Conservation (phyloP, 2,888 invertebrate species). For the Watsonalla cultraria region DNA sequence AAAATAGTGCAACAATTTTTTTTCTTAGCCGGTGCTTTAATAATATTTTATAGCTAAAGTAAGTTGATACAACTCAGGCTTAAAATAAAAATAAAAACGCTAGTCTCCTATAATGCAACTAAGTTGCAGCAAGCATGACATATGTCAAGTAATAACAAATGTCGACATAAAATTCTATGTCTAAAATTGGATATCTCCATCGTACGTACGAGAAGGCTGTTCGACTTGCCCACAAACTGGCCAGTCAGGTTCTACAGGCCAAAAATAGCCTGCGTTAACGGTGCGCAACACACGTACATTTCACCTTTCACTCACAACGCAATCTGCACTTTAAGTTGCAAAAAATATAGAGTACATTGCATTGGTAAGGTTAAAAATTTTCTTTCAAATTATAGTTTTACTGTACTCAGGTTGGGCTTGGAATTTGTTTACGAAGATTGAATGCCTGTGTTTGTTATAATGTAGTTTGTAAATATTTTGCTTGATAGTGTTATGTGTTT, state of each 20-base stretch:
- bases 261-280: slow-evolving; percentile 64
- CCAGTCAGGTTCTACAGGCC: slow-evolving; percentile 51
- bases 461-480: too few species aligned
- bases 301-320: slow-evolving; percentile 58
- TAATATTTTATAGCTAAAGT: too few species aligned
- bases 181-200: slow-evolving; percentile 38
- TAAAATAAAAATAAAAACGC: too few species aligned
- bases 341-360: slow-evolving; percentile 22
- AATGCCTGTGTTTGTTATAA: too few species aligned
- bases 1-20: too few species aligned
- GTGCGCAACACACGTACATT: slow-evolving; percentile 58
- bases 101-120: too few species aligned
- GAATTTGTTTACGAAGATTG: neutral
- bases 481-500: too few species aligned
- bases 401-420: neutral
- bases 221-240: slow-evolving; percentile 31
- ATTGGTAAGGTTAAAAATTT: slow-evolving; percentile 9
- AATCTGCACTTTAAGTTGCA: slow-evolving; percentile 41
- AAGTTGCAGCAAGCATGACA: too few species aligned
- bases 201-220: slow-evolving; percentile 33
- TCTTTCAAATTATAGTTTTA: slow-evolving; percentile 11
- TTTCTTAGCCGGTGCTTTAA: too few species aligned
- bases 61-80: too few species aligned
- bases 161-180: slow-evolving; percentile 3
- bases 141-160: neutral